Evolutionary conservation across 2,113 vertebrate genomes (phyloP).

Genomic region (Ellobius talpinus): DNA sequence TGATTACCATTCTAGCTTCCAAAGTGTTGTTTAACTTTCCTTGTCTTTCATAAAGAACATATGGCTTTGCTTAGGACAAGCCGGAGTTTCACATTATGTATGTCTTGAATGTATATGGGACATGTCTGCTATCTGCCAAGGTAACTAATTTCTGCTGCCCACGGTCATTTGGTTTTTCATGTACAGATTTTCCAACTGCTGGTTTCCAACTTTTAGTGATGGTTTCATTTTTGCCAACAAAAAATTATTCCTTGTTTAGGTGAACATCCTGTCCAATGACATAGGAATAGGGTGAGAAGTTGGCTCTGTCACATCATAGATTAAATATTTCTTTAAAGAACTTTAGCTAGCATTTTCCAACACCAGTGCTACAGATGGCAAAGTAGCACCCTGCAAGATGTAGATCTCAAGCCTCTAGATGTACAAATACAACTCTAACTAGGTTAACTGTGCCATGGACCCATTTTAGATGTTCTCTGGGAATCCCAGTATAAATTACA

Average conservation of each 20-base stretch:
- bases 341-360: slow-evolving; percentile 33
- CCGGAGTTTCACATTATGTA: slow-evolving; percentile 73
- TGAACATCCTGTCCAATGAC: slow-evolving; percentile 25
- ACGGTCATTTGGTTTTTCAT: slow-evolving; percentile 82
- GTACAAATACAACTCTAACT: not conserved
- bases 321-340: slow-evolving; percentile 45
- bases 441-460: not conserved
- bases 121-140: slow-evolving; percentile 82
- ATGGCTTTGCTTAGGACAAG: slow-evolving; percentile 83
- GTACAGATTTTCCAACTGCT: slow-evolving; percentile 83
- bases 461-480: not conserved
- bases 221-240: slow-evolving; percentile 70
- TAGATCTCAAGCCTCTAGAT: not conserved
- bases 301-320: slow-evolving; percentile 24
- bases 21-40: slow-evolving; percentile 66
- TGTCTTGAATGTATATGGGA: slow-evolving; percentile 61
- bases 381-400: not conserved
- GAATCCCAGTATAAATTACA: not conserved
- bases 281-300: slow-evolving; percentile 28
- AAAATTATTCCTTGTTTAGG: slow-evolving; percentile 62
- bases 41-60: slow-evolving; percentile 76
- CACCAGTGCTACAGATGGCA: slow-evolving; percentile 10
- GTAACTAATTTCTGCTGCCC: slow-evolving; percentile 84
- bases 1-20: slow-evolving; percentile 18
- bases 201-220: slow-evolving; percentile 72